Conservation (phyloP, 2,888 invertebrate species). For the Serripes groenlandicus region DNA sequence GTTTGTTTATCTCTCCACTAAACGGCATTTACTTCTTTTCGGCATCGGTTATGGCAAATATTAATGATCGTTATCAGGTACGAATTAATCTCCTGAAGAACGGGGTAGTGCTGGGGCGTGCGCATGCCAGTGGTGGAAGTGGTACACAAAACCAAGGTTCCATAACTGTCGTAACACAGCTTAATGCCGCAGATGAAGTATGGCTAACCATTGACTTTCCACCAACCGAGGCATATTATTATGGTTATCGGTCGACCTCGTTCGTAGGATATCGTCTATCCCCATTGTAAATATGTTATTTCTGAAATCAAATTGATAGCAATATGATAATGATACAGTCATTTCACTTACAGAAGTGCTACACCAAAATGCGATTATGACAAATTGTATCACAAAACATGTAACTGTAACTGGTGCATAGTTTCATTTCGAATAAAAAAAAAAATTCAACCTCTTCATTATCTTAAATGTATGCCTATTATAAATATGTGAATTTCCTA, state of each 20-base stretch:
- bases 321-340: too few species aligned
- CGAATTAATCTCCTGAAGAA: conserved; percentile 1
- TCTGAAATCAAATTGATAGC: too few species aligned
- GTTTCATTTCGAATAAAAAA: too few species aligned
- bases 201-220: neutral
- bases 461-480: too few species aligned
- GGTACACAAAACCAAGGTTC: neutral
- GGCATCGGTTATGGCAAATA: neutral
- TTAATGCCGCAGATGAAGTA: conserved; percentile 15
- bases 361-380: too few species aligned
- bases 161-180: conserved; percentile 21
- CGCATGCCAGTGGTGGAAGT: neutral
- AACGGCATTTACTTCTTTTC: conserved; percentile 20
- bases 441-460: too few species aligned
- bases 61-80: neutral
- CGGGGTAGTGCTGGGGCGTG: neutral
- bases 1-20: conserved; percentile 18
- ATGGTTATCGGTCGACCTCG: neutral
- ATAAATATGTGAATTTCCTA: too few species aligned
- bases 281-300: neutral
- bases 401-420: too few species aligned
- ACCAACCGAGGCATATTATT: neutral
- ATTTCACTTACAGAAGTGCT: too few species aligned
- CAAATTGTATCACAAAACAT: too few species aligned
- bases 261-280: conserved; percentile 23